phyloP scores from a whole-genome alignment of 1,140 invertebrate genomes.

The Pomacea maculata region DNA sequence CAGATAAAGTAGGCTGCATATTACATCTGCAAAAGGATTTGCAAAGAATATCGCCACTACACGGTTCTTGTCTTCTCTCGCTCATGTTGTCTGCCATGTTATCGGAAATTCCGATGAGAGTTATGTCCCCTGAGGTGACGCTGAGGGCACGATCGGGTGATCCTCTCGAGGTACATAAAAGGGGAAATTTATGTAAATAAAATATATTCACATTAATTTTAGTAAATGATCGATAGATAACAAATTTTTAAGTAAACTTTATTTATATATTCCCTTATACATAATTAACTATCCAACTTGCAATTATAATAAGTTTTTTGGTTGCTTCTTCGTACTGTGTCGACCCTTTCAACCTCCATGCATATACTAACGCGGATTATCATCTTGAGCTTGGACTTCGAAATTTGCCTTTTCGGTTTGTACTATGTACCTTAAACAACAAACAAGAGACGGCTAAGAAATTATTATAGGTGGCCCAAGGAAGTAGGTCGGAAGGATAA shows the following conservation, averaged over 20 bases:
- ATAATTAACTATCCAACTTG: neutral
- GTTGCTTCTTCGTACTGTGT: too few species aligned
- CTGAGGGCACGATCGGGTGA: conserved; percentile 4
- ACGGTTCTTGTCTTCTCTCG: neutral
- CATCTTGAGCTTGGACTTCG: too few species aligned
- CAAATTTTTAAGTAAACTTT: neutral
- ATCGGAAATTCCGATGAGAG: neutral
- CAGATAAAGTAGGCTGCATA: neutral
- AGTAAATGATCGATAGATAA: neutral
- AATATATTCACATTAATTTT: neutral
- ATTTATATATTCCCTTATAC: neutral
- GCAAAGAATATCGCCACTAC: neutral
- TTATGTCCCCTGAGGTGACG: conserved; percentile 15
- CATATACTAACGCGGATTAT: too few species aligned
- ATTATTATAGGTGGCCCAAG: too few species aligned
- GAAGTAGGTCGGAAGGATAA: too few species aligned
- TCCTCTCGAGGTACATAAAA: neutral
- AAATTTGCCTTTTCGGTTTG: too few species aligned
- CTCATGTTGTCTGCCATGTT: conserved; percentile 13
- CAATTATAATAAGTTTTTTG: too few species aligned
- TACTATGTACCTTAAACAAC: too few species aligned
- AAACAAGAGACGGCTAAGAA: too few species aligned
- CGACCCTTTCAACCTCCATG: too few species aligned
- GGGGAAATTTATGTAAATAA: neutral
- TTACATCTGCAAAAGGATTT: neutral